Base-by-base conservation (phyloP, 2,797 vertebrate genomes). In the Catharus ustulatus region DNA sequence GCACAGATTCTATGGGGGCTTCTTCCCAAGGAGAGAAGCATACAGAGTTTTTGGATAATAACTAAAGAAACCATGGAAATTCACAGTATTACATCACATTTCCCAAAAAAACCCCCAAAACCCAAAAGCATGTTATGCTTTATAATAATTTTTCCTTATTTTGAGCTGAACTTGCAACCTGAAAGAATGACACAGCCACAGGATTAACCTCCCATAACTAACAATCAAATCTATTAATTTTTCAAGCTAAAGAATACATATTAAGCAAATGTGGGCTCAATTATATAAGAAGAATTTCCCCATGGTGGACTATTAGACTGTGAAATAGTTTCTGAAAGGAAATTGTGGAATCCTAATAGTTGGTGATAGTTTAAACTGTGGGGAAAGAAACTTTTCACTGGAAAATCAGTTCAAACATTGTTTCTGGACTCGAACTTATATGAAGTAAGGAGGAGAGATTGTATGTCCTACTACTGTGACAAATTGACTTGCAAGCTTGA, bases 221-320 rank as follows among this genome's bases (percentile, higher is more conserved):
- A 29, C 49, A 92, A 49, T 76, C 19, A 89, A 84, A 84, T 45
- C 16, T 81, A 34, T 74, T 18, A 76, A 58, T 67, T 92, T 93
- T 93, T 15, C 16, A 54, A 94, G 46, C 13, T 82, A 71, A 89
- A 61, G 26, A 82, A 85, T 43, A 54, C 26, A 40, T 34, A 66
- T 46, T 45, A 88, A 80, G 22, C 6, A 87, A 94, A 95, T 85
- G 20, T 84, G 73, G 34, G 10, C 30, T 90, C 36, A 91, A 66
- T 95, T 90, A 87, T 74, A 81, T 51, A 30, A 66, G 24, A 86
- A 72, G 16, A 90, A 83, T 90, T 93, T 93, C 34, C 64, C 87
- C 58, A 40, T 42, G 20, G 36, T 59, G 14, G 11, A 79, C 3
- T 85, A 59, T 92, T 90, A 85, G 45, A 77, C n/a, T 81, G 29